Base-by-base conservation (phyloP, 2,113 vertebrate species). In the Ptilorrhoa leucosticta region DNA sequence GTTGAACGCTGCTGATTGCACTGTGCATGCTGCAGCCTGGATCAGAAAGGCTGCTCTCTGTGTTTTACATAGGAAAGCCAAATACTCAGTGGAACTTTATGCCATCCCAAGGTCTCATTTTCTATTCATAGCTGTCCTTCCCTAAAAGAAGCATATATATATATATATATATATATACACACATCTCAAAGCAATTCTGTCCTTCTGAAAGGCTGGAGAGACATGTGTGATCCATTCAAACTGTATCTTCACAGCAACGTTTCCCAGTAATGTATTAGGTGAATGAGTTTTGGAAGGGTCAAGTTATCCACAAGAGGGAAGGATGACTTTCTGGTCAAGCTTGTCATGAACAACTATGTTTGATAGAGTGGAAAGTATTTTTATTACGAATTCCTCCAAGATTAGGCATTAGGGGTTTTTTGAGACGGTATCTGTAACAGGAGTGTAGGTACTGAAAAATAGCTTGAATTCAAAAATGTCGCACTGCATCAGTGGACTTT, bases 321-420 rank as follows among this genome's bases (percentile, higher is more conserved):
- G 31, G 64, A 40, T 80, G 51, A 68, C 64, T 80, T 93, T 83
- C 39, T 90, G 58, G 63, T 91, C 66, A 88, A 78, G 47, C n/a
- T 89, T 65, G 23, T 83, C 21, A 50, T 15, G 23, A 92, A 13
- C n/a, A 71, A 9, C 31, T 71, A 7, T 63, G 73, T 35, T 84
- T 65, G 44, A 69, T 11, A 87, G 81, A 76, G 39, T 88, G 78
- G 77, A 84, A 94, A 87, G 42, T 91, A 60, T 63, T 91, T 95
- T 80, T 73, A 44, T 69, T 69, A 63, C 10, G 0, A 85, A 61
- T 90, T 87, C 45, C 64, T 91, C 39, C 4, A 66, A 51, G 71
- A 73, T 80, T 77, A 77, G 70, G 30, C 10, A 40, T 70, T 72
- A 35, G 14, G 16, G 5, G 0, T 1, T 61, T 93, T 88, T 64